These are phyloP conservation scores for Sinopyrophorus schimmeli DNA, from an alignment of 2,888 invertebrate genomes.

Conservation along the genomic window DNA sequence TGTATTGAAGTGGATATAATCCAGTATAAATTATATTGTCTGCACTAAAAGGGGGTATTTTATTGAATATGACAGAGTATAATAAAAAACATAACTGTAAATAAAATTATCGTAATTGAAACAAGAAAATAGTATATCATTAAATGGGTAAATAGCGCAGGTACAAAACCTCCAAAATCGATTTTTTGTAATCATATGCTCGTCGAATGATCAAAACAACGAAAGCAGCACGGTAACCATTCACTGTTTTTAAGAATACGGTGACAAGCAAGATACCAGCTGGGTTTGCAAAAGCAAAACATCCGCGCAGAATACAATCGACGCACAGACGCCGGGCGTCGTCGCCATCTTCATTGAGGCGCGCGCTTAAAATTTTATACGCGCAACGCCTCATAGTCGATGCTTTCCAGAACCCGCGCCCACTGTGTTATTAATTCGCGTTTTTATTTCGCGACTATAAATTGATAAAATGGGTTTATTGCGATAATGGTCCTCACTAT, in stretches of 20 bases:
- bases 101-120: too few relatives aligned
- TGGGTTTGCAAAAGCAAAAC: constrained; percentile 29
- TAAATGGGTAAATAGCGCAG: constrained; percentile 28
- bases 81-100: too few relatives aligned
- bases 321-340: constrained; percentile 46
- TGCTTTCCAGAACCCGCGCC: constrained; percentile 32
- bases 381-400: constrained; percentile 36
- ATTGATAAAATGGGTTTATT: constrained; percentile 46
- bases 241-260: constrained; percentile 18
- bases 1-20: too few relatives aligned
- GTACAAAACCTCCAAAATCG: constrained; percentile 32
- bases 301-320: constrained; percentile 34
- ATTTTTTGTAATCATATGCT: constrained; percentile 25
- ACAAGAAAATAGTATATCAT: too few relatives aligned
- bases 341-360: constrained; percentile 43
- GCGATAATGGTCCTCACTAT: constrained; percentile 40
- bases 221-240: constrained; percentile 21
- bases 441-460: constrained; percentile 35
- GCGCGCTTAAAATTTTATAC: constrained; percentile 34
- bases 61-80: too few relatives aligned
- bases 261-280: constrained; percentile 27
- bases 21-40: too few relatives aligned
- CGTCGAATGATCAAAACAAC: constrained; percentile 15
- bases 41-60: too few relatives aligned
- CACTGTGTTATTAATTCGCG: constrained; percentile 35